Percentiles rank a stretch among this genome's conserved stretches.
These are phyloP conservation scores for Anastrepha obliqua DNA, from an alignment of 1,140 invertebrate genomes.

Conservation along the genomic window DNA sequence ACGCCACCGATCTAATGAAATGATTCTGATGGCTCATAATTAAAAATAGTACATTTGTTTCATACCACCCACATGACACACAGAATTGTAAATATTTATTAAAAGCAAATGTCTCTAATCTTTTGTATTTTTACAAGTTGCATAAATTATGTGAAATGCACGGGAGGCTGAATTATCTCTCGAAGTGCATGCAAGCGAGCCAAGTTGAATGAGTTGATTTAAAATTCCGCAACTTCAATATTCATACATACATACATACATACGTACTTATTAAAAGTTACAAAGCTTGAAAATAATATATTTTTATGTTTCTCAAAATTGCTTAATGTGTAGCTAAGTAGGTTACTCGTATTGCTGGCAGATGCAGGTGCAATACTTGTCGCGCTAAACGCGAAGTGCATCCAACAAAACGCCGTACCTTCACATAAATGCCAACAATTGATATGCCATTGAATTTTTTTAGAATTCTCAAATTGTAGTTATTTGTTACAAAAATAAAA, in stretches of 20 bases:
- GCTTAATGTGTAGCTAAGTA: too few relatives aligned
- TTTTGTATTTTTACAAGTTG: neutral
- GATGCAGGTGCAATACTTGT: slow-evolving; percentile 13
- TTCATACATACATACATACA: neutral
- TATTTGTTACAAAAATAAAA: neutral
- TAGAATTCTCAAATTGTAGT: neutral
- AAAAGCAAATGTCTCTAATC: neutral
- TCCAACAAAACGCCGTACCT: neutral
- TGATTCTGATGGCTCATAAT: neutral
- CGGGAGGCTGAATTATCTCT: neutral
- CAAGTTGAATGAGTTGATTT: too few relatives aligned
- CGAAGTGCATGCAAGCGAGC: neutral
- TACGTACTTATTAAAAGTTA: neutral
- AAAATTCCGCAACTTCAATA: neutral
- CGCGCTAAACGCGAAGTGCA: neutral
- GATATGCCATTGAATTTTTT: slow-evolving; percentile 13
- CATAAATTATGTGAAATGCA: neutral
- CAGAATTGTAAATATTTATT: neutral
- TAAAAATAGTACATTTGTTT: neutral
- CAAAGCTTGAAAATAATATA: too few relatives aligned
- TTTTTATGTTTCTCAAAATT: too few relatives aligned
- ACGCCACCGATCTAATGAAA: neutral
- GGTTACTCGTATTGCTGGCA: neutral
- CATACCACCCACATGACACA: neutral
- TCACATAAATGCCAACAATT: slow-evolving; percentile 7